Evolutionary conservation across 2,888 invertebrate species (phyloP), one percentile per base, ranked within the genome.

Genomic region (Euplexia lucipara): DNA sequence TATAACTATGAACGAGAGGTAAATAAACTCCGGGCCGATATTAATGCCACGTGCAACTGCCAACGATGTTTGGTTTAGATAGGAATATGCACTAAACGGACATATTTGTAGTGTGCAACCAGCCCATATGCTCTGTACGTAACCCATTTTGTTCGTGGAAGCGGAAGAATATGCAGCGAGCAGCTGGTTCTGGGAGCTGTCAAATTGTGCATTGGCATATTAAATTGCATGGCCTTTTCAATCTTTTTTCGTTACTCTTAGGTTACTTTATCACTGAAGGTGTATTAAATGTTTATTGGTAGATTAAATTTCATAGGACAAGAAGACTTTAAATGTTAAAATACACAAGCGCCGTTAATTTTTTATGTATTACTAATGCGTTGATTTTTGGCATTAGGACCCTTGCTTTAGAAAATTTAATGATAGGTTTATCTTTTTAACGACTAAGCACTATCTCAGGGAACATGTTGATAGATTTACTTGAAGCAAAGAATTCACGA

Each of bases 21-120:
- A 78, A 78, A 81, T 54, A 79, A 79, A 81, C 79, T 80, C 74
- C 35, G 14, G 3, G 1, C 59, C 26, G 79, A 79, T 79, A 67
- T 81, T 67, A 81, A 44, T 34, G 52, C 69, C 79, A 79, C 79
- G 79, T 79, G 79, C 72, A 81, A 69, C 66, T 41, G 42, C 12
- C 39, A 54, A 30, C 54, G 18, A 65, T 61, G 54, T 68, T 64
- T 67, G 51, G 59, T 62, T 60, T 52, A 70, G 79, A 75, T 71
- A 78, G 42, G 22, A 63, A 32, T 52, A 63, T 67, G 62, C 49
- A 77, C 44, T 59, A 49, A 72, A 63, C 39, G 35, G 30, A 39
- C 52, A 63, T 54, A 62, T 62, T 60, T 32, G 22, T 52, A 49
- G 60, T 45, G 32, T 34, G 1, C 34, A 30, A 2, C 37, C 49